These are phyloP conservation scores for Drosophila dunni DNA, from an alignment of 1,140 invertebrate genomes.

Conservation along the genomic window DNA sequence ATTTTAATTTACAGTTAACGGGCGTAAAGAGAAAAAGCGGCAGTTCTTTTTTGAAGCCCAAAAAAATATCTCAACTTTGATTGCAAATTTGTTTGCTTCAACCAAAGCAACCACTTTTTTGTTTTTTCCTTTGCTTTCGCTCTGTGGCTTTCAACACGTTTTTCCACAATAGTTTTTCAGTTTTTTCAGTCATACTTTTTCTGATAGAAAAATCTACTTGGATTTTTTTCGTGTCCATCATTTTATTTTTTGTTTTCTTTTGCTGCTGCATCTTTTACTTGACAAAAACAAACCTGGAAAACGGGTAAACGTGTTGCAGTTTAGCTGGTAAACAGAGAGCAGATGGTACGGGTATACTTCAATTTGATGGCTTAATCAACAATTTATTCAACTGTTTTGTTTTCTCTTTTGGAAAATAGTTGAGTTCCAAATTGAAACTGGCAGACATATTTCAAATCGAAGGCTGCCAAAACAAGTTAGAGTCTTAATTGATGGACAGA, in stretches of 20 bases:
- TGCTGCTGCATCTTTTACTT: slow-evolving; percentile 14
- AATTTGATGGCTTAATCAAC: slow-evolving; percentile 75
- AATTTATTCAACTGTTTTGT: slow-evolving; percentile 19
- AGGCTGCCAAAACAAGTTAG: not conserved
- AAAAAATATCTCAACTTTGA: slow-evolving; percentile 73
- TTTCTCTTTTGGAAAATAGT: slow-evolving; percentile 6
- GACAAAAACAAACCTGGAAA: slow-evolving; percentile 48
- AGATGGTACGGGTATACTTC: slow-evolving; percentile 64
- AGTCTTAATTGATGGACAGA: slow-evolving; percentile 3
- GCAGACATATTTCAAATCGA: slow-evolving; percentile 9
- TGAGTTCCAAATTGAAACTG: slow-evolving; percentile 10
- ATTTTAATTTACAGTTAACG: slow-evolving; percentile 67
- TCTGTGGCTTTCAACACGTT: not conserved
- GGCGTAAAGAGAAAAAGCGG: slow-evolving; percentile 17
- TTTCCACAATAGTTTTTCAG: slow-evolving; percentile 46
- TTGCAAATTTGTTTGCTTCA: slow-evolving; percentile 70
- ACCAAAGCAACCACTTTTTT: slow-evolving; percentile 41
- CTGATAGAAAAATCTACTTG: not conserved
- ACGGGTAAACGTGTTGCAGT: slow-evolving; percentile 69
- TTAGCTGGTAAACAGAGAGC: slow-evolving; percentile 49
- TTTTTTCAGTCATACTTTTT: slow-evolving; percentile 30
- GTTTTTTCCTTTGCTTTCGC: slow-evolving; percentile 43
- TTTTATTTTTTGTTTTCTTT: slow-evolving; percentile 43
- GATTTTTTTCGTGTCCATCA: slow-evolving; percentile 19
- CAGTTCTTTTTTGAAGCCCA: slow-evolving; percentile 14